These are phyloP conservation scores for Atta texana DNA, from an alignment of 1,140 invertebrate genomes.

Conservation along the genomic window DNA sequence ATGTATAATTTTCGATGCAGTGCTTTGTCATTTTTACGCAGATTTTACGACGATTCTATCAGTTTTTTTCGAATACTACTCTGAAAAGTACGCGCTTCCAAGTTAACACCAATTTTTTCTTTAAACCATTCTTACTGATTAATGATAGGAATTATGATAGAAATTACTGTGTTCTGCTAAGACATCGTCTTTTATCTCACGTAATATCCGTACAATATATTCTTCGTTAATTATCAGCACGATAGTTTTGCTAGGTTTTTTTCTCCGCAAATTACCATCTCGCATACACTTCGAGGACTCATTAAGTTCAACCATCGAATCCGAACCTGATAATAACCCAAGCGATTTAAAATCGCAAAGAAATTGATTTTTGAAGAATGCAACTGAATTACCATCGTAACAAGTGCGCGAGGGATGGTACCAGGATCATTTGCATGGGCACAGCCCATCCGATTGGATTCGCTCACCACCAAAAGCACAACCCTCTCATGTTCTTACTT, in stretches of 20 bases:
- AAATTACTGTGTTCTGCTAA: not conserved
- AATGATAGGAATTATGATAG: not conserved
- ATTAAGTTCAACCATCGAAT: constrained; percentile 31
- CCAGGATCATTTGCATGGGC: constrained; percentile 50
- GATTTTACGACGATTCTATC: not conserved
- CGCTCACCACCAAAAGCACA: not conserved
- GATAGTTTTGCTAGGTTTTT: not conserved
- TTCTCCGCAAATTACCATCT: not conserved
- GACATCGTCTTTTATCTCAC: not conserved
- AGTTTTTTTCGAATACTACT: not conserved
- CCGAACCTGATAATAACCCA: not conserved
- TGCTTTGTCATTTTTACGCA: not conserved
- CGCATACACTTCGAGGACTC: not conserved
- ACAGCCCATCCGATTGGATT: constrained; percentile 8
- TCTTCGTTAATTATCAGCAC: constrained; percentile 1
- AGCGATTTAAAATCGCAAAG: constrained; percentile 40
- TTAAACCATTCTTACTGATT: not conserved
- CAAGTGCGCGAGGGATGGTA: constrained; percentile 37
- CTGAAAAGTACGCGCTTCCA: not conserved
- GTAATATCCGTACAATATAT: not conserved
- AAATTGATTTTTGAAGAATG: constrained; percentile 55
- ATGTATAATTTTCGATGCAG: not conserved
- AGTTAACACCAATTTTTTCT: not conserved
- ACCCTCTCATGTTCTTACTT: constrained; percentile 77
- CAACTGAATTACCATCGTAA: constrained; percentile 57